Percentiles rank a stretch among this genome's conserved stretches.
Evolutionary conservation across 2,113 vertebrate genomes (phyloP).

Genomic region (Microtus pennsylvanicus): DNA sequence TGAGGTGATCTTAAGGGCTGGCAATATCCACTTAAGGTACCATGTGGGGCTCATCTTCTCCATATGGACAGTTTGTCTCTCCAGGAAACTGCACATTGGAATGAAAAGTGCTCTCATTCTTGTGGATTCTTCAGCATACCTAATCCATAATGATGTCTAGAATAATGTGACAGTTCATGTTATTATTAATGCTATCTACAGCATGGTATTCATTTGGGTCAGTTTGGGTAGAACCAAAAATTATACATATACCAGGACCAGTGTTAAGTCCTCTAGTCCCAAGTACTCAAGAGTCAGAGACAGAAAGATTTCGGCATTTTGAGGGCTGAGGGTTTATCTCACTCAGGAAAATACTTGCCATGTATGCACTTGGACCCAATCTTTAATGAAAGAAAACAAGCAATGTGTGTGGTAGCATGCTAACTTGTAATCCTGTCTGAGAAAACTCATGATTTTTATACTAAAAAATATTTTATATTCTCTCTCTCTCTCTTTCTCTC

Average conservation of each 20-base stretch:
- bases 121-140: not conserved
- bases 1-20: not conserved
- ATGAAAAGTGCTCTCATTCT: not conserved
- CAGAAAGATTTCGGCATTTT: not conserved
- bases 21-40: not conserved
- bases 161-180: not conserved
- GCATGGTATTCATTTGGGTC: not conserved
- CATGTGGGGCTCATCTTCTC: not conserved
- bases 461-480: not conserved
- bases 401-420: not conserved
- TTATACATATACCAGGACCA: not conserved
- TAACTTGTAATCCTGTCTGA: too few species aligned
- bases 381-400: not conserved
- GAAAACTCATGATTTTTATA: not conserved
- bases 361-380: not conserved
- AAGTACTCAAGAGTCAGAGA: not conserved
- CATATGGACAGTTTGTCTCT: not conserved
- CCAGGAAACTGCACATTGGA: not conserved
- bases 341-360: not conserved
- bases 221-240: not conserved
- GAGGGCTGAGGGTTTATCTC: not conserved
- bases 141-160: not conserved
- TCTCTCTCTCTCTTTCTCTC: too few species aligned
- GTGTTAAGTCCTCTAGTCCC: too few species aligned
- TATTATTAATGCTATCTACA: not conserved